Base-by-base conservation (phyloP, 2,113 vertebrate species). In the Beaufortia kweichowensis region DNA sequence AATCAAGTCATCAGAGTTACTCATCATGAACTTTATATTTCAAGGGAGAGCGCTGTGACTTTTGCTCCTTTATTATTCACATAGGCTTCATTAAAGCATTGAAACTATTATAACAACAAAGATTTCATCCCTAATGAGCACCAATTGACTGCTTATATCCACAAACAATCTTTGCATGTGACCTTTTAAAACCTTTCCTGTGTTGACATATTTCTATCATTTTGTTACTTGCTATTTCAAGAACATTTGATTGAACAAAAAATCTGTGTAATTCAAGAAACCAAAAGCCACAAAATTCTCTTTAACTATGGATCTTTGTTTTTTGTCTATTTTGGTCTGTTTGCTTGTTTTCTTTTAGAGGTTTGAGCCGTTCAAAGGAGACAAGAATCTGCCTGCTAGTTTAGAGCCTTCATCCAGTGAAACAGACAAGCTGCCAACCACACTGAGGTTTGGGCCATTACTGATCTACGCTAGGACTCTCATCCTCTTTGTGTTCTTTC, bases 351-450 rank as follows among this genome's bases (percentile, higher is more conserved):
- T 46, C 71, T 88, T 48, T 21, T 89, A 99, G 97, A 95, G 94
- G 83, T 99, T 96, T 0, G 97, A 99, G 86, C 94, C 94, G 85
- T 98, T 91, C 83, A 95, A 95, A 86, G 95, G 93, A 46, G 97
- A 99, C 80, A 98, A 98, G 88, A 93, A 94, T 60, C 92, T 97
- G 85, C 96, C 95, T 9, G 93, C 95, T 82, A 98, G 97, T 75
- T 91, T 98, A 80, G 97, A 98, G 70, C 96, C 96, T 0, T 99
- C 96, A 0, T 94, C 94, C 77, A 98, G 96, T 74, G 94, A 91
- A 0, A 87, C 94, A 60, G 94, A 94, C 0, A 89, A 89, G 3
- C 82, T 94, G n/a, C 92, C 96, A 24, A 94, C 94, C 48, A 95
- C 94, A 78, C 89, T 99, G 2, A 97, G 96, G 96, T 99, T 88